Evolutionary conservation across 2,888 invertebrate species (phyloP), one percentile per base, ranked within the genome.

Genomic region (Catocala fraxini): DNA sequence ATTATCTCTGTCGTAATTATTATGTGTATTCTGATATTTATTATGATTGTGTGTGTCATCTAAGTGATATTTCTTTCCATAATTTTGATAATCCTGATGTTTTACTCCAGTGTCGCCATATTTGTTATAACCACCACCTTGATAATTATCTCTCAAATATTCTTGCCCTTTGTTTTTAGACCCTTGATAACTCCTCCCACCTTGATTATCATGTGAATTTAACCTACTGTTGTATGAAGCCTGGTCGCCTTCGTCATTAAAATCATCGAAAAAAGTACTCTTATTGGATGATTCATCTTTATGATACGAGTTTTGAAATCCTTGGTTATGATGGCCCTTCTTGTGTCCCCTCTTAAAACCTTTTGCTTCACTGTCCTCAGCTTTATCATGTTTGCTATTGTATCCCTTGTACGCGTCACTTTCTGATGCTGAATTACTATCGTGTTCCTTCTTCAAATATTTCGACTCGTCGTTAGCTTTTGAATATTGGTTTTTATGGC

Each of bases 231-330:
- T 94, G 67, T 91, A 93, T 1, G 88, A 89, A 4, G 94, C 89
- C 81, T 88, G 88, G 64, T 94, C 94, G 1, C 89, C 91, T 84
- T 94, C 94, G 59, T 94, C 94, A 60, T 89, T 93, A 0, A 88
- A 95, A 78, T 96, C 96, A 76, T 96, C 96, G 77, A 96, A 96
- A 85, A 94, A 96, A 35, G 96, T 96, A 59, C 96, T 95, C 75
- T 96, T 96, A 77, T 95, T 96, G 0, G 96, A 96, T 10, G 95
- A 95, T 80, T 96, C 96, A 71, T 96, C 96, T 83, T 96, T 96
- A 76, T 96, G 96, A 76, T 96, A 96, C 11, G 95, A 95, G 77
- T 96, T 96, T 73, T 95, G 95, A 81, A 96, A 97, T 13, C 96
- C 96, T 70, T 96, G 95, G 60, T 96, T 96, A 73, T 96, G 96